Base-by-base conservation (phyloP, 2,888 invertebrate species). In the Leucoptera coffeella region DNA sequence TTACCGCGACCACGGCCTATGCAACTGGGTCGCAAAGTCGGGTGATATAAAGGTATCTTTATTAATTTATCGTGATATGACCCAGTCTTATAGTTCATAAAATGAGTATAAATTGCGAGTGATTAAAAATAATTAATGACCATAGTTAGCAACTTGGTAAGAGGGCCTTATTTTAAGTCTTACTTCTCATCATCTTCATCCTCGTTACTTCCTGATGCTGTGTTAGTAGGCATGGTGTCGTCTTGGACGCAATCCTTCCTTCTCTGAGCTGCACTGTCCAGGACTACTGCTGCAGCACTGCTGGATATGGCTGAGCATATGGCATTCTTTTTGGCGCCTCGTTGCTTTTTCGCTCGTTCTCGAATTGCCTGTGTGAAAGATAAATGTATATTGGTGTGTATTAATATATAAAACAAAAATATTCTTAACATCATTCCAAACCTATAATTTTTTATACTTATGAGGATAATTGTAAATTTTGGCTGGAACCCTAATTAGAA, bases 121-220 rank as follows among this genome's bases (percentile, higher is more conserved):
- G n/a, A n/a, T n/a, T n/a, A n/a, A n/a, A n/a, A n/a, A n/a, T n/a
- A n/a, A n/a, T n/a, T n/a, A n/a, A n/a, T 41, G 19, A n/a, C n/a
- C n/a, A n/a, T n/a, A n/a, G n/a, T n/a, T n/a, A n/a, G n/a, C n/a
- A n/a, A n/a, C n/a, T n/a, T n/a, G n/a, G n/a, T n/a, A n/a, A n/a
- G n/a, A n/a, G n/a, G n/a, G n/a, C n/a, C 3, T 19, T 3, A 2
- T 4, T 27, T 54, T 49, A 8, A 12, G 10, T 22, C 52, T 49
- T 41, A 67, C 62, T 65, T 73, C 17, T 73, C 78, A 35, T 79
- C 79, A 36, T 85, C 85, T 35, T 87, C 87, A 34, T 89, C 87
- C 43, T 89, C 90, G 47, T 89, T 89, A 45, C 89, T 90, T 6
- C 88, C 90, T 4, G 88, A 89, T 6, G 86, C 91, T 1, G 90